Evolutionary conservation across 2,113 vertebrate genomes (phyloP).

Genomic region (Campylorhamphus procurvoides): DNA sequence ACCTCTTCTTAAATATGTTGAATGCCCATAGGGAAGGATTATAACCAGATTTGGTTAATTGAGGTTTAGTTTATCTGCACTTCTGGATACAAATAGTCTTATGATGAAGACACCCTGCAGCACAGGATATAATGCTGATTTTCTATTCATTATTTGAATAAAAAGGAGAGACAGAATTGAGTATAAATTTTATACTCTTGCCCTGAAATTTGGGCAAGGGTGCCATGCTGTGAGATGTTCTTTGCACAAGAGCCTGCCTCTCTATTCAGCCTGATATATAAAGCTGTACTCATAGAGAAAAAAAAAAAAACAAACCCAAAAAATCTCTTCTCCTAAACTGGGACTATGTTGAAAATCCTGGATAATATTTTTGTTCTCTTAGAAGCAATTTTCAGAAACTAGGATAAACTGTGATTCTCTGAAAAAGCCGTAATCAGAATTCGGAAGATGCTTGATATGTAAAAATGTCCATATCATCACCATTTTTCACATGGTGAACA

Average conservation of each 20-base stretch:
- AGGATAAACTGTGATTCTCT: not conserved
- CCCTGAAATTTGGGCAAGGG: not conserved
- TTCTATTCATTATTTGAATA: not conserved
- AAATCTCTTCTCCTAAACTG: not conserved
- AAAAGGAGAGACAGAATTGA: not conserved
- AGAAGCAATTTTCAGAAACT: not conserved
- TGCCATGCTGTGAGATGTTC: not conserved
- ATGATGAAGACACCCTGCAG: not conserved
- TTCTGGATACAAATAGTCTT: not conserved
- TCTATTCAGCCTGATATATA: not conserved
- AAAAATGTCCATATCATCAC: not conserved
- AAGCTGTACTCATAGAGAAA: not conserved
- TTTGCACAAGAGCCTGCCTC: not conserved
- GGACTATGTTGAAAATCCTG: not conserved
- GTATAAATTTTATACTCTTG: not conserved
- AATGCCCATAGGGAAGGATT: not conserved
- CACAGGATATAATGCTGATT: not conserved
- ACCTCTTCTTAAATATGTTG: not conserved
- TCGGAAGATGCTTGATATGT: not conserved
- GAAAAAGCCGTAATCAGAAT: not conserved
- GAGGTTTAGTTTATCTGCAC: slow-evolving; percentile 21
- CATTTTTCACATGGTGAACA: not conserved
- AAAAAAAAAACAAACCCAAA: not conserved
- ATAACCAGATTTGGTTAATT: slow-evolving; percentile 6
- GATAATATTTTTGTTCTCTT: not conserved